A percentile compares a stretch with the other conserved stretches of the same genome.
phyloP scores from a whole-genome alignment of 1,140 invertebrate species.

The Phortica variegata region DNA sequence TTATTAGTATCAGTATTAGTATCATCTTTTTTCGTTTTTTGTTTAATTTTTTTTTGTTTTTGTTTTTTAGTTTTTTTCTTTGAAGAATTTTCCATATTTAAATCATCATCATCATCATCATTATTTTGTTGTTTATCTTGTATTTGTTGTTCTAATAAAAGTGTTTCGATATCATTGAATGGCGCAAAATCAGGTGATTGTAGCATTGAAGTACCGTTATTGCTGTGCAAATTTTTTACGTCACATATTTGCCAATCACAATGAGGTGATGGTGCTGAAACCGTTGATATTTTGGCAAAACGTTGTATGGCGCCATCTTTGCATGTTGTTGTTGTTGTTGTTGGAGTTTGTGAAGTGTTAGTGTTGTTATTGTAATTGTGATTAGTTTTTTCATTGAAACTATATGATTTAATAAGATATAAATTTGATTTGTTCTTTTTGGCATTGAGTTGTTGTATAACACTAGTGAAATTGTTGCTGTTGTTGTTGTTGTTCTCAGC shows the following conservation, averaged over 20 bases:
- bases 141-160: constrained; percentile 10
- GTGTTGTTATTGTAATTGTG: background rate
- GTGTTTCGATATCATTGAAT: constrained; percentile 19
- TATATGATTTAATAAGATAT: constrained; percentile 40
- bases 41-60: constrained; percentile 13
- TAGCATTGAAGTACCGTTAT: too few relatives aligned
- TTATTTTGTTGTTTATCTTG: constrained; percentile 2
- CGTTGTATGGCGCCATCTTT: background rate
- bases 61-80: constrained; percentile 13
- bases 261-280: constrained; percentile 1
- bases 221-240: too few relatives aligned
- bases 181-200: constrained; percentile 20
- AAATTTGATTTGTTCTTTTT: constrained; percentile 41
- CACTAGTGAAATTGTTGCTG: too few relatives aligned
- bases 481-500: too few relatives aligned
- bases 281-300: constrained; percentile 7
- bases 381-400: constrained; percentile 27
- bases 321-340: constrained; percentile 2
- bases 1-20: too few relatives aligned
- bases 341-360: too few relatives aligned
- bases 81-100: background rate
- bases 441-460: constrained; percentile 22
- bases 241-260: too few relatives aligned
- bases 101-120: background rate
- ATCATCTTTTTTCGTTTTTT: constrained; percentile 11